Evolutionary conservation across 2,888 invertebrate species (phyloP), one percentile per base, ranked within the genome.

Genomic region (Drosophila demipolita): DNA sequence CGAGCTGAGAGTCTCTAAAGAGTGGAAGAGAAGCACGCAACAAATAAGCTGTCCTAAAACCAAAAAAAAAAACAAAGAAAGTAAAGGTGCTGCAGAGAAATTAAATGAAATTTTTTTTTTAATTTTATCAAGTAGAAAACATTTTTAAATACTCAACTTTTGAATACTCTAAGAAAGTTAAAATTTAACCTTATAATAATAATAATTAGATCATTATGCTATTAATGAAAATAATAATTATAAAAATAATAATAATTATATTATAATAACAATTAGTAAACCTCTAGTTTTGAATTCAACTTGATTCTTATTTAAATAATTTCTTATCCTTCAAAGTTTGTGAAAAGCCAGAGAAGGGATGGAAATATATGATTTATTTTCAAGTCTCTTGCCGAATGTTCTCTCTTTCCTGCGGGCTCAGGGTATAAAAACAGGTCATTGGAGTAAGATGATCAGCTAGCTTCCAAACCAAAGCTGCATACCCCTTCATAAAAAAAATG

Each of bases 341-440:
- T 29, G 6, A 29, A 5, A 3, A 38, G 7, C 38, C 17, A 3
- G 17, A 38, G 17, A 38, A 38, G 17, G 8, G 1, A 17, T 17
- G 7, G 17, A 17, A 0, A 3, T 38, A 17, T 17, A 3, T 38
- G 17, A 38, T 1, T 17, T 8, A 17, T 38, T 4, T 8, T 2
- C 23, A 45, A 15, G 45, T 15, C 4, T 45, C 8, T 15, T 45
- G 1, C 8, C 45, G 29, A n/a, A 50, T 50, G n/a, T 50, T n/a
- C 29, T n/a, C 50, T n/a, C n/a, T 9, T 29, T 17, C 3, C 29
- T 29, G 5, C 29, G 29, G 29, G 26, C 26, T 11, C 29, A 50
- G n/a, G 11, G 11, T n/a, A 50, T 82, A 84, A 87, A 87, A 87
- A 87, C 87, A 77, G 86, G 86, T 87, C 86, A 87, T 87, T 90